Percentiles rank a stretch among this genome's conserved stretches.
Evolutionary conservation across 2,797 vertebrate genomes (phyloP).

Genomic region (Chrosomus eos): DNA sequence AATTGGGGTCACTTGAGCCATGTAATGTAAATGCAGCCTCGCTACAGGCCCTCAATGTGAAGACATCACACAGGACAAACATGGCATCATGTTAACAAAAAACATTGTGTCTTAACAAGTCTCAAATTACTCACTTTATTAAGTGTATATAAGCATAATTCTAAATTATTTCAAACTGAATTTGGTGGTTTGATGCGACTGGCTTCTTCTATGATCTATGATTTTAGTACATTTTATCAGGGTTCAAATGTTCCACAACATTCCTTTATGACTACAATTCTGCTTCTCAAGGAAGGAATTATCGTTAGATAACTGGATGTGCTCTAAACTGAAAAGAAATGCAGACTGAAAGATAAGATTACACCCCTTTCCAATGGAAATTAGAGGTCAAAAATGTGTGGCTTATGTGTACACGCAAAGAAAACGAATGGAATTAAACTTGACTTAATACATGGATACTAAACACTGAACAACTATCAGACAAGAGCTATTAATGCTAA

Average conservation of each 20-base stretch:
- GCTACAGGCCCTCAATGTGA: background rate
- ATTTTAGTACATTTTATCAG: slow-evolving; percentile 14
- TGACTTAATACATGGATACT: background rate
- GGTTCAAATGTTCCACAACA: background rate
- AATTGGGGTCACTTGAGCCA: no score
- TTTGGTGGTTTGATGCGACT: background rate
- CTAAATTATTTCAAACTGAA: background rate
- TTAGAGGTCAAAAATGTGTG: background rate
- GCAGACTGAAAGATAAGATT: slow-evolving; percentile 18
- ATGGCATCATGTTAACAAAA: background rate
- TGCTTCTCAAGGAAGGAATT: slow-evolving; percentile 21
- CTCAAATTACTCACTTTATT: background rate
- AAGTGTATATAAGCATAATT: background rate
- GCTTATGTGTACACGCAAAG: background rate
- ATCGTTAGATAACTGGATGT: background rate
- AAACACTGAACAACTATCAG: background rate
- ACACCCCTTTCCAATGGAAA: background rate
- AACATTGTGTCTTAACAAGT: no score
- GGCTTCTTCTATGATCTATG: background rate
- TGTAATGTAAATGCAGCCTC: background rate
- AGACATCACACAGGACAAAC: background rate
- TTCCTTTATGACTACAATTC: background rate
- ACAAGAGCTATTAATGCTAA: background rate
- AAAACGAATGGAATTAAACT: background rate
- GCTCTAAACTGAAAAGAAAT: background rate